Base-by-base conservation (phyloP, 2,113 vertebrate species). In the Muscicapa adusta region DNA sequence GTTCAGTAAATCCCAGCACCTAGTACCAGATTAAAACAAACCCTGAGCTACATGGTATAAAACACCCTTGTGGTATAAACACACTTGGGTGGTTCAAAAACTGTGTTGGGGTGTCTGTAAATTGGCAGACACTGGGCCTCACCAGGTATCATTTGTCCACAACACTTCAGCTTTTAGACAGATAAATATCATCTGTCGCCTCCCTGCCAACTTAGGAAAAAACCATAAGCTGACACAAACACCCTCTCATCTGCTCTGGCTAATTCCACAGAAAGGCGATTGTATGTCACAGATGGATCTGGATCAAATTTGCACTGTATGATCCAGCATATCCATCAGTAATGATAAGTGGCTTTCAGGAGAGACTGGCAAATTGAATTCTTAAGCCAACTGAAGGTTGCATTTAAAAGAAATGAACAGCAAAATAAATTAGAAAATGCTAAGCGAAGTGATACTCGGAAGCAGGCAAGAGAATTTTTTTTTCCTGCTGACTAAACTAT, bases 251-350 rank as follows among this genome's bases (percentile, higher is more conserved):
- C 74, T 8, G 4, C 62, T 75, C 40, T 31, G 34, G 48, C 48
- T 89, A 89, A 96, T 89, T 82, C 53, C 65, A 51, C 6, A 75
- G 48, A 89, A 89, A 79, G 45, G 34, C 50, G 62, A 79, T 82
- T 75, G 22, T 22, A 26, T 33, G 53, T 53, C 78, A 82, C 36
- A 36, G 54, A 48, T 10, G 47, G 31, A 81, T 75, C 43, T 87
- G n/a, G 29, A 89, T 60, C 68, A 70, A 83, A 86, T 54, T 40
- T 57, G n/a, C 12, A 38, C 42, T 48, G 23, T 28, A 70, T 23
- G 33, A 62, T 26, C 47, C 43, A 91, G 42, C 18, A 17, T 14
- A 60, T 11, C 28, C n/a, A 65, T 45, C 26, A 68, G 56, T 34
- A 65, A 73, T 3, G 28, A 14, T 31, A 76, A 71, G 51, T 0